Percentiles rank a stretch among this genome's conserved stretches.
phyloP scores from a whole-genome alignment of 1,140 invertebrate species.

The Bombyx mandarina region DNA sequence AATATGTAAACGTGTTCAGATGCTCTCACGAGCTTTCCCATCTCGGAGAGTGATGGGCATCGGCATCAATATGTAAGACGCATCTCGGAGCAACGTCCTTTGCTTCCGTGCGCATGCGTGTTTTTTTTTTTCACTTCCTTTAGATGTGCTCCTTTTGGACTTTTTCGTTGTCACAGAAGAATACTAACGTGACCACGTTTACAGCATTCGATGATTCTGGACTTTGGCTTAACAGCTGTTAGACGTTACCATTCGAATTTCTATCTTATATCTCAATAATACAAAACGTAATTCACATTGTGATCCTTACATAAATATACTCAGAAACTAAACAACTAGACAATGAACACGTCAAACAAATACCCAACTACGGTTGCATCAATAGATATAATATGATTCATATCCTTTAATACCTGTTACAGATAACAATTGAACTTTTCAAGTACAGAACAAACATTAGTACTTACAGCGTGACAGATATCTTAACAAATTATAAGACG shows the following conservation, averaged over 20 bases:
- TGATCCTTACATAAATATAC: no score
- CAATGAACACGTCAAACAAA: no score
- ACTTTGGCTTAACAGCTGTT: no score
- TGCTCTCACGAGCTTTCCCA: constrained; percentile 28
- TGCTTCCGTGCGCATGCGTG: constrained; percentile 33
- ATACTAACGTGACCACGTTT: no score
- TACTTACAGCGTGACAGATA: constrained; percentile 11
- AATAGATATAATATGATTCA: no score
- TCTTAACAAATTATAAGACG: constrained; percentile 19
- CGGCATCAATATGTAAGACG: constrained; percentile 38
- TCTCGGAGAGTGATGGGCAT: constrained; percentile 12
- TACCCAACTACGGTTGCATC: no score
- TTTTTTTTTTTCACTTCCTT: constrained; percentile 35
- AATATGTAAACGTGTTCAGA: constrained; percentile 14
- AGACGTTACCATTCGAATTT: no score
- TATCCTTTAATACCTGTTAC: no score
- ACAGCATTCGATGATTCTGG: no score
- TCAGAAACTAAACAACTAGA: no score
- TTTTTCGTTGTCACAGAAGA: neutral
- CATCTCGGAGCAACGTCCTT: constrained; percentile 33
- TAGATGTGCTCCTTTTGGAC: constrained; percentile 18
- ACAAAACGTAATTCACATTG: no score
- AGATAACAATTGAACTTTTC: constrained; percentile 3
- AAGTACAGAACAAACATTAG: constrained; percentile 17
- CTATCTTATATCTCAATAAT: no score